Percentiles rank a stretch among this genome's conserved stretches.
Evolutionary conservation across 2,113 vertebrate genomes (phyloP).

Genomic region (Sapayoa aenigma): DNA sequence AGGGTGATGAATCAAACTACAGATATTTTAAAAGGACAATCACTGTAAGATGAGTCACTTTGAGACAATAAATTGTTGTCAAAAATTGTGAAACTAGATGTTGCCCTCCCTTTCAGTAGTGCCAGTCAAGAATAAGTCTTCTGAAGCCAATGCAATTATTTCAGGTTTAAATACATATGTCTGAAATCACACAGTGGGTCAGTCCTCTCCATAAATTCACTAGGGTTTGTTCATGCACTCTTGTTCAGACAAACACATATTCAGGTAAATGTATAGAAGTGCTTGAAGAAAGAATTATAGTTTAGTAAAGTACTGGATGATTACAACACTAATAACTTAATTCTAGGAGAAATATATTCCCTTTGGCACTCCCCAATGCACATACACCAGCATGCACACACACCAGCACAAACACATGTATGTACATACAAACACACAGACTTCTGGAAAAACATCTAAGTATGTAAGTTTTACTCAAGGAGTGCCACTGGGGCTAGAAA

Average conservation of each 20-base stretch:
- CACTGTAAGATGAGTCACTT: not conserved
- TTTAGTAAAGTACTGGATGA: not conserved
- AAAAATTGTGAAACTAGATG: not conserved
- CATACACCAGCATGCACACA: not conserved
- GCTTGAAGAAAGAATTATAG: not conserved
- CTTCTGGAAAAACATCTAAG: not conserved
- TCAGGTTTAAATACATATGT: not conserved
- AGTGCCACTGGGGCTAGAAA: not conserved
- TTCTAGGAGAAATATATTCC: not conserved
- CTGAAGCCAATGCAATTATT: not conserved
- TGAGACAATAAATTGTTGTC: not conserved
- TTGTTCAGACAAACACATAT: not conserved
- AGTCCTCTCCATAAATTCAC: not conserved
- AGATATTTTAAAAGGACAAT: not conserved
- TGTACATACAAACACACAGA: fast-evolving
- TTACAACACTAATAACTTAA: not conserved
- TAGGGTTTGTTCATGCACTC: not conserved
- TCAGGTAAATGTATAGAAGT: not conserved
- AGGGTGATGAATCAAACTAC: not conserved
- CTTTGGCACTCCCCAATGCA: not conserved
- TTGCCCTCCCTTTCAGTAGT: not conserved
- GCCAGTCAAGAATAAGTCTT: not conserved
- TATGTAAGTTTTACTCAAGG: not conserved
- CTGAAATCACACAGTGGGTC: not conserved
- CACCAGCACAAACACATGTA: not conserved